Evolutionary conservation across 37 sponge, comb jelly and placozoan genomes (phyloP).

Genomic region (Crambe crambe): DNA sequence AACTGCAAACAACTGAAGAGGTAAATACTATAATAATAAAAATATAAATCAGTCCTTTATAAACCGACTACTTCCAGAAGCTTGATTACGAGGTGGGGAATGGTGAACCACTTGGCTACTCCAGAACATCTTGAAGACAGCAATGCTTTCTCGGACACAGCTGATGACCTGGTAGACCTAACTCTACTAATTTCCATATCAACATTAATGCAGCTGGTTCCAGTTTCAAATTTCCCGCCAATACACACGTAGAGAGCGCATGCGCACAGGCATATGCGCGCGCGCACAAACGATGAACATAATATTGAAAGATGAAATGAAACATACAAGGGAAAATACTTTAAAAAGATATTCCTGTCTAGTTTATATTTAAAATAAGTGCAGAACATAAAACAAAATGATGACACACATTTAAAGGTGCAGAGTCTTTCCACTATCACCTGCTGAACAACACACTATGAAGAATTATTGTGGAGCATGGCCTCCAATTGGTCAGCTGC

Average conservation of each 20-base stretch:
- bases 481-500: constrained; percentile 86
- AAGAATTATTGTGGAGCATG: constrained; percentile 44
- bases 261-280: constrained; percentile 10
- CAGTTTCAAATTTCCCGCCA: neutral
- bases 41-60: neutral
- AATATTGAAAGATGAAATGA: too few relatives aligned
- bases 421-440: neutral
- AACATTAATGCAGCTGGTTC: neutral
- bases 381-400: neutral
- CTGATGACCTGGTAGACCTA: neutral
- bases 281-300: too few relatives aligned
- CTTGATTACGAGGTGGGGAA: constrained; percentile 33
- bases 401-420: neutral
- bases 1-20: neutral
- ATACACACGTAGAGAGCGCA: neutral
- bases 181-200: neutral
- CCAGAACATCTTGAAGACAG: too few relatives aligned
- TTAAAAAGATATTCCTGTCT: too few relatives aligned
- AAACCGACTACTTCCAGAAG: constrained; percentile 39
- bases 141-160: neutral
- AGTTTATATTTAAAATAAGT: neutral
- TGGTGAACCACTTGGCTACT: constrained; percentile 66
- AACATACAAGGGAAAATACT: too few relatives aligned
- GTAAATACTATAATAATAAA: neutral
- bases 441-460: neutral